Percentiles rank a stretch among this genome's conserved stretches.
Evolutionary conservation across 2,888 invertebrate genomes (phyloP).

Genomic region (Hipparchia sbordonii): DNA sequence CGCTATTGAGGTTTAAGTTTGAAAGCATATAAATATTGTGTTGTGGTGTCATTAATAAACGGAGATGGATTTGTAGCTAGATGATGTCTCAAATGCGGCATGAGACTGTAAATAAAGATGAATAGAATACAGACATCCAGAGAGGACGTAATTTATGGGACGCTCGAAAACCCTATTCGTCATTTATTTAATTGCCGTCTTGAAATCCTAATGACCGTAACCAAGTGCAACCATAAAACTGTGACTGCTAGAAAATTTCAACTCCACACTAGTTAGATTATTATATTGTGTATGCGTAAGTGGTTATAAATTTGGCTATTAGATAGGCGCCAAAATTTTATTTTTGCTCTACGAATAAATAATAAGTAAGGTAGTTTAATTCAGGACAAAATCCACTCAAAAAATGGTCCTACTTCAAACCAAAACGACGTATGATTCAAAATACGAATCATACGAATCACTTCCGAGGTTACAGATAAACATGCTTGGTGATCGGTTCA

Average conservation of each 20-base stretch:
- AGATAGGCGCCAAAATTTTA: background rate
- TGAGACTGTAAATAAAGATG: slow-evolving; percentile 34
- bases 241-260: slow-evolving; percentile 11
- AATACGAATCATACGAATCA: too few species aligned
- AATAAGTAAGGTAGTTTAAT: too few species aligned
- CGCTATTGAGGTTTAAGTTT: background rate
- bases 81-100: slow-evolving; percentile 30
- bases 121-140: slow-evolving; percentile 35
- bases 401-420: too few species aligned
- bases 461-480: too few species aligned
- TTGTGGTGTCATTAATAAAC: background rate
- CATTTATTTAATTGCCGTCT: slow-evolving; percentile 42
- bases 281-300: background rate
- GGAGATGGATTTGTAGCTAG: slow-evolving; percentile 25
- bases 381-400: too few species aligned
- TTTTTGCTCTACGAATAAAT: background rate
- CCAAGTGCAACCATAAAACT: slow-evolving; percentile 23
- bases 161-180: slow-evolving; percentile 34
- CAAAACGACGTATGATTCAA: too few species aligned
- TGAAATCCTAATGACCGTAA: slow-evolving; percentile 38
- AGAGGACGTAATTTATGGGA: slow-evolving; percentile 36
- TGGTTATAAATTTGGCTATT: background rate
- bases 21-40: background rate
- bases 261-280: background rate
- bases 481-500: too few species aligned